Evolutionary conservation across 1,140 invertebrate genomes (phyloP).

Genomic region (Spodoptera litura): DNA sequence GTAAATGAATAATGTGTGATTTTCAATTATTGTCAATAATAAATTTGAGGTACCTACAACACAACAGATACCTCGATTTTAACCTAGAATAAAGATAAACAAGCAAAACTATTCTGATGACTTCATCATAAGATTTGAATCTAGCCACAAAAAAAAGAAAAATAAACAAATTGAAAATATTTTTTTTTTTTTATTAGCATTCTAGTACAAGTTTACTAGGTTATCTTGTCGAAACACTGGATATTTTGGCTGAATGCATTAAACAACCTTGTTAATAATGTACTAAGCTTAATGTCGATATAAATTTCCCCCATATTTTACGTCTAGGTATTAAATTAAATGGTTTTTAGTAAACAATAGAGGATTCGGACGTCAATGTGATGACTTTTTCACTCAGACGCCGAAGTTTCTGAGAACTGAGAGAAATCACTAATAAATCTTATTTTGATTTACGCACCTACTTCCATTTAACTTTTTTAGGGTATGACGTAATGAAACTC

Average conservation of each 20-base stretch:
- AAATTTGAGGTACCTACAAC: neutral
- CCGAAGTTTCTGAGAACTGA: slow-evolving; percentile 36
- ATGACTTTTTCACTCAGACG: slow-evolving; percentile 26
- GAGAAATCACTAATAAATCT: slow-evolving; percentile 45
- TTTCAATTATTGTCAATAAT: neutral
- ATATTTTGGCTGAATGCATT: slow-evolving; percentile 28
- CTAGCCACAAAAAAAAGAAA: neutral
- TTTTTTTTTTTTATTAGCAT: slow-evolving; percentile 22
- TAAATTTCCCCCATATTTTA: slow-evolving; percentile 15
- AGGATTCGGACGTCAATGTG: slow-evolving; percentile 45
- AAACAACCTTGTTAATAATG: slow-evolving; percentile 36
- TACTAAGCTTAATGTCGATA: slow-evolving; percentile 35
- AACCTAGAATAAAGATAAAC: neutral
- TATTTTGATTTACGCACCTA: slow-evolving; percentile 46
- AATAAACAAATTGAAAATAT: slow-evolving; percentile 12
- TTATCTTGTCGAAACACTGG: neutral
- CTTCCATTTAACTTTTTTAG: slow-evolving; percentile 25
- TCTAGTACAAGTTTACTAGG: slow-evolving; percentile 11
- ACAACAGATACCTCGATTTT: slow-evolving; percentile 7
- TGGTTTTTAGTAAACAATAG: slow-evolving; percentile 46
- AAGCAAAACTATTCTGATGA: slow-evolving; percentile 9
- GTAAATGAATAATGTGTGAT: too few species aligned
- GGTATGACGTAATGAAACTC: slow-evolving; percentile 10
- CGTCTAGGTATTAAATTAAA: slow-evolving; percentile 41
- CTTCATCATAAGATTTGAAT: neutral